Evolutionary conservation across 2,797 vertebrate species (phyloP), one percentile per base, ranked within the genome.

Genomic region (Helostoma temminkii): DNA sequence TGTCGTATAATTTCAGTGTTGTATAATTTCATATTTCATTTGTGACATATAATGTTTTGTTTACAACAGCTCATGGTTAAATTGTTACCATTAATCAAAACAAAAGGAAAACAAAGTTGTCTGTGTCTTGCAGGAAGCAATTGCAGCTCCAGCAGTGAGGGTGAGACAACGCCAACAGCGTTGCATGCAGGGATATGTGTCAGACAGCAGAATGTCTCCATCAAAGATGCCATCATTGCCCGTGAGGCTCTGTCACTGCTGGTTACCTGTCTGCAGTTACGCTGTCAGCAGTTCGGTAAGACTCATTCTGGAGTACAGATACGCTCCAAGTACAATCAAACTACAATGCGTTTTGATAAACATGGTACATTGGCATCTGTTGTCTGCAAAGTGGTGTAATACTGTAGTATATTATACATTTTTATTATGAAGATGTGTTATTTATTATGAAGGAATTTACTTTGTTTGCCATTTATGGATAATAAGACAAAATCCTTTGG

Each of bases 101-200:
- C 39, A 37, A 48, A 78, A 55, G 15, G 24, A 32, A 72, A 52
- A 59, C 24, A n/a, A 15, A 5, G 30, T n/a, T 2, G 34, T 9
- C 9, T 74, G 0, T 77, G 4, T 55, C 68, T 63, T 74, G 36
- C 91, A 99, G 98, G 98, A 72, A 99, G 98, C 79, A 99, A 97
- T 74, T 99, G 98, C 93, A 99, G 98, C 82, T 97, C 97, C 14
- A 96, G 98, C 87, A 99, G 98, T 0, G 98, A 99, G 85, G 97
- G 98, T 1, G 98, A 99, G 53, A 90, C 94, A 15, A 76, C 90
- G 0, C 89, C 92, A 0, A 97, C 95, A 1, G 96, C 96, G 0
- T 76, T 99, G 79, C 98, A 98, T 1, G 97, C 97, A 2, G 97
- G 98, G 47, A 98, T 99, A 91, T 99, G 98, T 55, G 97, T 99